Evolutionary conservation across 2,888 invertebrate genomes (phyloP), one percentile per base, ranked within the genome.

Genomic region (Pherbina coryleti): DNA sequence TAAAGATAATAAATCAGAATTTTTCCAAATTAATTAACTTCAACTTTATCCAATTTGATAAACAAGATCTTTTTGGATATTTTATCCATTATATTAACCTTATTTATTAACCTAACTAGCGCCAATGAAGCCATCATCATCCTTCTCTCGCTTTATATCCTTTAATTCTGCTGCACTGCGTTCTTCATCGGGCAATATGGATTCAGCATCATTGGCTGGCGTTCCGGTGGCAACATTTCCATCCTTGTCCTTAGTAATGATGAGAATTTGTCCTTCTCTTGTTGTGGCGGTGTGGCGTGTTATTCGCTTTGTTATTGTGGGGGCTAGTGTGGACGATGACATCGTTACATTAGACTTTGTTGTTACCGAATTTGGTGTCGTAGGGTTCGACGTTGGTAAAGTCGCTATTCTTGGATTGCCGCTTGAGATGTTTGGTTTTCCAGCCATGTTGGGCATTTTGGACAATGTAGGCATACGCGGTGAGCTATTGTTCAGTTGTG

Each of bases 61-160:
- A 37, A 37, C 4, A 37, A 37, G 8, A 5, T 4, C 3, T 31
- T 37, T 37, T 37, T 8, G 44, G 11, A 44, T 44, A 44, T 44
- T 44, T 44, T 44, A 14, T 14, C 44, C 44, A 11, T 44, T 44
- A 44, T 44, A 11, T 2, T 11, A 44, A 44, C 5, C 8, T 37
- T 17, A 44, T 22, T 19, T 4, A 37, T n/a, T 3, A 55, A 57
- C 31, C 72, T 76, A 80, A 64, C 76, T 79, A 44, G 55, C 77
- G 55, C 80, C 82, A 69, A 82, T 64, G 75, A 82, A 81, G 28
- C 79, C 78, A 51, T 82, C 83, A 60, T 80, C 71, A 28, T 79
- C 79, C 14, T 75, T 76, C 75, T 83, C 83, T 72, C 79, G 66
- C 77, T 83, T 83, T n/a, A 83, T 82, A 79, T 82, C 80, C 5